These are phyloP conservation scores for Cyanocitta stelleri DNA, from an alignment of 2,113 vertebrate species.

Conservation along the genomic window DNA sequence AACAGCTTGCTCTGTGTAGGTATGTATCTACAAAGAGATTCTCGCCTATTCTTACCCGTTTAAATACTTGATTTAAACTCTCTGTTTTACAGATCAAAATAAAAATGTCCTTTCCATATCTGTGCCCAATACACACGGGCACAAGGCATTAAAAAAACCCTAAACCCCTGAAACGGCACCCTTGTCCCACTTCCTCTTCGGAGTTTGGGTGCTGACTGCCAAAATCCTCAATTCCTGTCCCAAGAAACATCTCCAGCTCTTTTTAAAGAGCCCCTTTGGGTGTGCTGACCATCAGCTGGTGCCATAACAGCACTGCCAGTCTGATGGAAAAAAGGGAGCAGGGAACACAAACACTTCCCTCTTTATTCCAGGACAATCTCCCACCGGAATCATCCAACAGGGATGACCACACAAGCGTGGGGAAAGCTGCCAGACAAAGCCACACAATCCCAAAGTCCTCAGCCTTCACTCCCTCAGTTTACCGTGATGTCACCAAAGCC, in stretches of 20 bases:
- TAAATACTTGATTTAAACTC: neutral
- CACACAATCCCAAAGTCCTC: constrained; percentile 15
- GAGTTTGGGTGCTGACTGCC: rapidly evolving
- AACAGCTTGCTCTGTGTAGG: rapidly evolving
- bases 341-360: neutral
- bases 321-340: rapidly evolving
- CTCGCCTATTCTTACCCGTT: neutral
- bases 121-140: rapidly evolving
- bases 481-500: neutral
- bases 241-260: neutral
- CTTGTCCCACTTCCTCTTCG: neutral
- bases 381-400: neutral
- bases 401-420: neutral
- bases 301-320: neutral
- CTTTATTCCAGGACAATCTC: neutral
- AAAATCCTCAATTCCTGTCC: neutral
- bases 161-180: neutral
- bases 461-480: constrained; percentile 16
- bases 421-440: neutral
- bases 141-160: neutral
- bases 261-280: neutral
- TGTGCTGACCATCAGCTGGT: neutral
- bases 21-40: neutral
- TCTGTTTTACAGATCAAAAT: neutral
- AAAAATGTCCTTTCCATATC: neutral